Evolutionary conservation across 2,888 invertebrate species (phyloP), one percentile per base, ranked within the genome.

Genomic region (Tenthredo amoena): DNA sequence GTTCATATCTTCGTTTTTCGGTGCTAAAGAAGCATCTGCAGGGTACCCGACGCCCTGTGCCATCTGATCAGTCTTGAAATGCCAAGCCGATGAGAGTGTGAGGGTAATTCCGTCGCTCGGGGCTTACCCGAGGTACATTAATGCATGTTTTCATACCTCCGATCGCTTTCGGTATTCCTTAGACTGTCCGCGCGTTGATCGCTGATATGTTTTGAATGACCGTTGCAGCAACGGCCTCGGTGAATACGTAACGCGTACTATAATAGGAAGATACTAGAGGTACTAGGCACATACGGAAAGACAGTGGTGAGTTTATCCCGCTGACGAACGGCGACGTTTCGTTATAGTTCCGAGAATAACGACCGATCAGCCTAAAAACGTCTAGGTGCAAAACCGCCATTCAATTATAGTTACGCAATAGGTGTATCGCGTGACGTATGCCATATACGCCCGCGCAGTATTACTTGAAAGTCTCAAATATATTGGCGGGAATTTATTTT

Each of bases 291-390:
- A 21, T 62, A 26, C 12, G 0, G 2, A 31, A 12, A 21, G 62
- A 1, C 26, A 21, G 18, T 58, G 58, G 55, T 7, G n/a, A 7
- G 18, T 55, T 55, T 55, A 55, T 55, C 55, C 62, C 9, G 26
- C 62, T 62, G 31, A 68, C 68, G 34, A 62, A 68, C 68, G 18
- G 3, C 68, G 68, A 34, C 68, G 68, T 68, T 34, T 68, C 34
- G 34, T 68, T 26, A 34, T 26, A 34, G 68, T 68, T 68, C 68
- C 68, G 68, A 68, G 68, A 68, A 68, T 68, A 68, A 68, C 68
- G 12, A 55, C 2, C 68, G 68, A 68, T 68, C 68, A 68, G 68
- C 34, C 68, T 68, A 68, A 68, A 68, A 68, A 68, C 68, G 68
- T 68, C 68, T 68, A 68, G 68, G 34, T 68, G 68, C 68, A 68